Evolutionary conservation across 2,797 vertebrate genomes (phyloP).

Genomic region (Peromyscus nudipes): DNA sequence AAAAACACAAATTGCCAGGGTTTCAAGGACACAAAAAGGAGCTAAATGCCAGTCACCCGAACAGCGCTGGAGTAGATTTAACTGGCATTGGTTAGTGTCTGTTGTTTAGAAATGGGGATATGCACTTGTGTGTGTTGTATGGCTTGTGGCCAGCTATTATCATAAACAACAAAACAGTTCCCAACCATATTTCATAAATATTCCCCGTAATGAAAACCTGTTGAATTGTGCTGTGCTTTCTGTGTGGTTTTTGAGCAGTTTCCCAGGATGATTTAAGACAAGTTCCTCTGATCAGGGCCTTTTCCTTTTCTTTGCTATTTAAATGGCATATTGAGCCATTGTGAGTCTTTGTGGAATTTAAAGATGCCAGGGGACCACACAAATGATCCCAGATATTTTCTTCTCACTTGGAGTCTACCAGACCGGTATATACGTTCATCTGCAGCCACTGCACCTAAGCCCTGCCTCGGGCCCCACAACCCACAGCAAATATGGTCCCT

Average conservation of each 20-base stretch:
- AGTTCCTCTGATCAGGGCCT: background rate
- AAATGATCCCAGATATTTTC: background rate
- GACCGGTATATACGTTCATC: background rate
- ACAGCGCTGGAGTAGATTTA: background rate
- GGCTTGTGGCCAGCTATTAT: background rate
- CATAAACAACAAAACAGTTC: background rate
- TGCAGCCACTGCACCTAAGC: background rate
- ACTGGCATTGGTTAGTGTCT: background rate
- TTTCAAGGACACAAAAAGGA: background rate
- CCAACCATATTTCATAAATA: slow-evolving; percentile 18
- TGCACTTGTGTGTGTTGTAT: background rate
- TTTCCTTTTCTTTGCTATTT: slow-evolving; percentile 34
- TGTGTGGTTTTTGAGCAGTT: background rate
- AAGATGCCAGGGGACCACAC: background rate
- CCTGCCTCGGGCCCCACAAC: background rate
- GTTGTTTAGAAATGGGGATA: background rate
- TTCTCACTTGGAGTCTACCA: background rate
- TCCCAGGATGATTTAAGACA: slow-evolving; percentile 45
- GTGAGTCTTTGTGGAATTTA: slow-evolving; percentile 4
- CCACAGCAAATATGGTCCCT: background rate
- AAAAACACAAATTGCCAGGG: background rate
- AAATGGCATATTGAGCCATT: slow-evolving; percentile 53
- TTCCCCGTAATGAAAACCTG: slow-evolving; percentile 9
- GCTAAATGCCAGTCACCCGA: background rate
- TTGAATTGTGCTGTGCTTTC: background rate